These are phyloP conservation scores for Incurvaria masculella DNA, from an alignment of 2,888 invertebrate species.

Conservation along the genomic window DNA sequence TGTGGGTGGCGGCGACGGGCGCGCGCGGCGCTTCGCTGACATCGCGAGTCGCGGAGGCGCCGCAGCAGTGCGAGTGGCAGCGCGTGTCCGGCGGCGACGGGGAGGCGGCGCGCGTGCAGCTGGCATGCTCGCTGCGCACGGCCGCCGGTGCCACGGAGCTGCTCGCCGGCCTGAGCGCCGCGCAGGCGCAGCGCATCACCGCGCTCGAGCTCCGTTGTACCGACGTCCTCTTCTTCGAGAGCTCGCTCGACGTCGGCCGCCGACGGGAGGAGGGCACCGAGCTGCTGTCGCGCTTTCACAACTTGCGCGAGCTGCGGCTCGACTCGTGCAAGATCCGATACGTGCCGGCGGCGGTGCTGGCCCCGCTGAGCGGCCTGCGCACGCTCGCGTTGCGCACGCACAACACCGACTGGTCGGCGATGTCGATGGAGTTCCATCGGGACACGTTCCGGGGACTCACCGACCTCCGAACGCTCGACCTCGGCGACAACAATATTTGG, in stretches of 20 bases:
- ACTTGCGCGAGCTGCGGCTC: constrained; percentile 65
- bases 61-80: constrained; percentile 73
- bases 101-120: constrained; percentile 55
- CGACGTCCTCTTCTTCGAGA: constrained; percentile 70
- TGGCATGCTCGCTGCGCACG: constrained; percentile 64
- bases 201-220: constrained; percentile 68
- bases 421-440: constrained; percentile 71
- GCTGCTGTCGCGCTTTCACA: constrained; percentile 60
- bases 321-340: constrained; percentile 76
- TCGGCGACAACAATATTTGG: constrained; percentile 77
- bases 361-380: constrained; percentile 63
- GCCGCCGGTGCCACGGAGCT: constrained; percentile 64
- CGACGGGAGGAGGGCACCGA: constrained; percentile 52
- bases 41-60: constrained; percentile 53
- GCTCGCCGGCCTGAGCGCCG: constrained; percentile 59
- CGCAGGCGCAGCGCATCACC: constrained; percentile 67
- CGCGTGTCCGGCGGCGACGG: constrained; percentile 51
- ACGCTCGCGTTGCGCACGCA: constrained; percentile 68
- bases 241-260: constrained; percentile 59
- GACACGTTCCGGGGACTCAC: constrained; percentile 69
- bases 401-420: constrained; percentile 77
- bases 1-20: constrained; percentile 26
- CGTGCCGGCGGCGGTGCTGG: constrained; percentile 67
- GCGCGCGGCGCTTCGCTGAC: constrained; percentile 50
- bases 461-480: constrained; percentile 64